These are phyloP conservation scores for Fistularia tabacaria DNA, from an alignment of 2,797 vertebrate genomes.

Conservation along the genomic window DNA sequence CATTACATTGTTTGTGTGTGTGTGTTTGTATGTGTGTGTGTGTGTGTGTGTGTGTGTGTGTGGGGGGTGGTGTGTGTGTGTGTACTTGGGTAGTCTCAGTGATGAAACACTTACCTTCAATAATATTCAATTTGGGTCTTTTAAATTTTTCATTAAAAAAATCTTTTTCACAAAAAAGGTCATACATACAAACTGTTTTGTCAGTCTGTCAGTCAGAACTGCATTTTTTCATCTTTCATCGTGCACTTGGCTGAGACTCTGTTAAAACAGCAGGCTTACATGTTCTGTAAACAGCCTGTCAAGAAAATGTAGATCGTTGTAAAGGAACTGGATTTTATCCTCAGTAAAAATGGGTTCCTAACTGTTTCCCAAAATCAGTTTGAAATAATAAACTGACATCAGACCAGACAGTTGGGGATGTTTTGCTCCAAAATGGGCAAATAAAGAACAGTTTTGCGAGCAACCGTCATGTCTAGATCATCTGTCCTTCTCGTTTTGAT, in stretches of 20 bases:
- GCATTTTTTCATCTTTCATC: slow-evolving; percentile 9
- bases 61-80: neutral
- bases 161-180: too few species aligned
- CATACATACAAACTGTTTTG: neutral
- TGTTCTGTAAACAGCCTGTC: slow-evolving; percentile 25
- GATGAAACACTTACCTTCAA: too few species aligned
- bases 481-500: slow-evolving; percentile 56
- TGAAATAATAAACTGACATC: slow-evolving; percentile 42
- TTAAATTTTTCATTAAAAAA: too few species aligned
- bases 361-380: slow-evolving; percentile 32
- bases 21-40: too few species aligned
- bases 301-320: slow-evolving; percentile 13
- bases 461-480: slow-evolving; percentile 48
- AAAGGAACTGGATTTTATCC: slow-evolving; percentile 15
- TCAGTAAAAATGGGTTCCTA: slow-evolving; percentile 41
- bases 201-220: slow-evolving; percentile 2
- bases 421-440: slow-evolving; percentile 58
- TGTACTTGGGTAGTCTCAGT: too few species aligned
- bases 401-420: slow-evolving; percentile 28
- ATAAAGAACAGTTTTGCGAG: slow-evolving; percentile 58
- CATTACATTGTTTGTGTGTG: too few species aligned
- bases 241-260: slow-evolving; percentile 4
- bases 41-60: too few species aligned
- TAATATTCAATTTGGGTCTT: too few species aligned
- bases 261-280: slow-evolving; percentile 19